Evolutionary conservation across 2,888 invertebrate genomes (phyloP).

Genomic region (Phorcus lineatus): DNA sequence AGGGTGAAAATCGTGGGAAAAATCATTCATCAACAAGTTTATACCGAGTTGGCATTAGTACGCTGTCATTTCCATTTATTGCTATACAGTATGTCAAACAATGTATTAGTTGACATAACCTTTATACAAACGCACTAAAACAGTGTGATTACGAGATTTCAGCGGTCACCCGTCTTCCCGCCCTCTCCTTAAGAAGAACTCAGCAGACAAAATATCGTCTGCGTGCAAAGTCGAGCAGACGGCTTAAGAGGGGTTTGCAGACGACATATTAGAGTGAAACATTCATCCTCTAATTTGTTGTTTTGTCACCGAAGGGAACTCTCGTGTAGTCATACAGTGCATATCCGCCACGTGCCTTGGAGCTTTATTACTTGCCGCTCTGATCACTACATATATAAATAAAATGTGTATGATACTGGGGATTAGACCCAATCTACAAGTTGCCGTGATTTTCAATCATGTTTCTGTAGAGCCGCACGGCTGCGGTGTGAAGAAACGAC

Average conservation of each 20-base stretch:
- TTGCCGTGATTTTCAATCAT: conserved; percentile 16
- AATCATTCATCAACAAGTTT: too few species aligned
- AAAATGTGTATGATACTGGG: background rate
- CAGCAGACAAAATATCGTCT: conserved; percentile 13
- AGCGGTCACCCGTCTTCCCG: background rate
- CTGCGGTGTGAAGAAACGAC: background rate
- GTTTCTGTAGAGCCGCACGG: background rate
- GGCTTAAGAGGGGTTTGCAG: conserved; percentile 16
- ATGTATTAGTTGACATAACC: background rate
- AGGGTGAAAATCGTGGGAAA: too few species aligned
- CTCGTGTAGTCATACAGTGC: background rate
- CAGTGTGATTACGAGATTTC: background rate
- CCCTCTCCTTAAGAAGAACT: background rate
- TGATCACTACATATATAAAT: conserved; percentile 3
- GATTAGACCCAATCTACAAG: conserved; percentile 5
- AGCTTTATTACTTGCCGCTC: conserved; percentile 2
- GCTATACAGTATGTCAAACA: background rate
- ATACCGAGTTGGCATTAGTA: too few species aligned
- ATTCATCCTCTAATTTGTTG: conserved; percentile 24
- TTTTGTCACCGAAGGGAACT: conserved; percentile 10
- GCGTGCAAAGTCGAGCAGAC: conserved; percentile 6
- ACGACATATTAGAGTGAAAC: conserved; percentile 21
- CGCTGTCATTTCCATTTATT: background rate
- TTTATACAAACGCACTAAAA: background rate
- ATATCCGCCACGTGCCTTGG: background rate